Base-by-base conservation (phyloP, 2,797 vertebrate genomes). In the Tangara arthus region DNA sequence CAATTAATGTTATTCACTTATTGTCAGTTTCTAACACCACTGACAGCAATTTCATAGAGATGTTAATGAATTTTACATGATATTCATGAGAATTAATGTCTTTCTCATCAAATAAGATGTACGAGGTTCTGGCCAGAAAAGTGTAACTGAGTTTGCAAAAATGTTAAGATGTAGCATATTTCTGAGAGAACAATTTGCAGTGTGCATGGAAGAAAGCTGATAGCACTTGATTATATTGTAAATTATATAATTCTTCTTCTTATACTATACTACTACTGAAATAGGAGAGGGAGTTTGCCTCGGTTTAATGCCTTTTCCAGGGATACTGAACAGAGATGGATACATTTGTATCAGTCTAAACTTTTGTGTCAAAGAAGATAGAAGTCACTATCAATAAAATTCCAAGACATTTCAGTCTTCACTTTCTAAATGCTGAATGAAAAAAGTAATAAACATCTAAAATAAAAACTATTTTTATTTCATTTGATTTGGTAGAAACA, bases 21-120 rank as follows among this genome's bases (percentile, higher is more conserved):
- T 46, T 77, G 42, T 73, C 82, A 80, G 32, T 14, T 77, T 77
- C 61, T 65, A 50, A 82, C 32, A 64, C 26, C 35, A 75, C 37
- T 55, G 72, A 87, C 63, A 94, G 78, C 64, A 87, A 82, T 73
- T 91, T 90, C 80, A 82, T 89, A 63, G 82, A 93, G 80, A 82
- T 3, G 3, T 73, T 93, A 96, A 94, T 94, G 64, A 92, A 95
- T 95, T 94, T 94, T 85, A 89, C 81, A 89, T 91, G 5, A 83
- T 90, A 92, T 87, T 89, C 76, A 75, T 69, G 59, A 91, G 46
- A 89, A 89, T n/a, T 6, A 78, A 81, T 78, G 69, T 59, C 80
- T 75, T 80, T 94, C 72, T 72, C 84, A 71, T 89, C 61, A 88
- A 75, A 86, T 37, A 76, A 94, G 61, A 77, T 81, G 56, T 87